phyloP scores from a whole-genome alignment of 1,140 invertebrate genomes.

The Ruditapes philippinarum region DNA sequence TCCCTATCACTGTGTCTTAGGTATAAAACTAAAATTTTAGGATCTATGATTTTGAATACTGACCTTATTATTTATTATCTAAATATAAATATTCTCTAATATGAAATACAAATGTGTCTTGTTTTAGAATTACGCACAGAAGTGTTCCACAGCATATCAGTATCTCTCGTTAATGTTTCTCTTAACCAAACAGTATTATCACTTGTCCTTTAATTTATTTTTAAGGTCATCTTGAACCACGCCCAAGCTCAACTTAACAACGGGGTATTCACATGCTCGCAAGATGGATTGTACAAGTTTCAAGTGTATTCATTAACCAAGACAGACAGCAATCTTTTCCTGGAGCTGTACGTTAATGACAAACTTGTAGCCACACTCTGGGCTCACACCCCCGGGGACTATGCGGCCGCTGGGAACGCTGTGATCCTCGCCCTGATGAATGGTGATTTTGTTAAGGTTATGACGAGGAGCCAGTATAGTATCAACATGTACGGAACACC shows the following conservation, averaged over 20 bases:
- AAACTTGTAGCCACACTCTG: constrained; percentile 14
- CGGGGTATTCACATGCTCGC: constrained; percentile 15
- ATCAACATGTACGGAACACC: constrained; percentile 25
- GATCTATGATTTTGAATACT: too few relatives aligned
- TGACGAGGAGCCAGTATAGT: background rate
- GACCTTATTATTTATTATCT: too few relatives aligned
- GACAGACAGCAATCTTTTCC: background rate
- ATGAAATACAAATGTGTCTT: too few relatives aligned
- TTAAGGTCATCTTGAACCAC: background rate
- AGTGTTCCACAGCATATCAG: too few relatives aligned
- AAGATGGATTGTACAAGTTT: constrained; percentile 50
- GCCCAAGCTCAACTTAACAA: background rate
- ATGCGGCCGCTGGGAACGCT: constrained; percentile 44
- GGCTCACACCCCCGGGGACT: constrained; percentile 14
- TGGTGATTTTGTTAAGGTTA: constrained; percentile 32
- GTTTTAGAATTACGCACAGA: too few relatives aligned
- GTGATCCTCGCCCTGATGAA: constrained; percentile 30
- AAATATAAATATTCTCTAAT: too few relatives aligned
- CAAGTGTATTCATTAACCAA: constrained; percentile 27
- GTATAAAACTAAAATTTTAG: too few relatives aligned
- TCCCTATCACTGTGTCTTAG: too few relatives aligned
- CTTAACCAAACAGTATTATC: too few relatives aligned
- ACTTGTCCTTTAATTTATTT: background rate
- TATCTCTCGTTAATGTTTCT: too few relatives aligned
- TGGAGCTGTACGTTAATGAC: constrained; percentile 29